phyloP scores from a whole-genome alignment of 1,140 invertebrate genomes.

The Hyles euphorbiae region DNA sequence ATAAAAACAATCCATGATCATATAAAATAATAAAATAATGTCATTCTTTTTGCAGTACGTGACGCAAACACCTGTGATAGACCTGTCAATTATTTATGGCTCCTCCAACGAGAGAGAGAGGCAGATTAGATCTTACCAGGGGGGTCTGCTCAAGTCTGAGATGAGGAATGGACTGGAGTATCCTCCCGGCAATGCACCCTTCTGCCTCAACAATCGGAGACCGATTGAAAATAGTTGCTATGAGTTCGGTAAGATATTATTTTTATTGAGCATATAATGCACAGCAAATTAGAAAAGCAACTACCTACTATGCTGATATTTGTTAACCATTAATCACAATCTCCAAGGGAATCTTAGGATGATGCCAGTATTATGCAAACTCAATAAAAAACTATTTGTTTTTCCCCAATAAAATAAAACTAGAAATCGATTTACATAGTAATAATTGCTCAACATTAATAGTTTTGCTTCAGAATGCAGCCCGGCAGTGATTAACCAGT shows the following conservation, averaged over 20 bases:
- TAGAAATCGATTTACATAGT: too few relatives aligned
- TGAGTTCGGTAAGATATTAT: slow-evolving; percentile 14
- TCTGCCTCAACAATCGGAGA: slow-evolving; percentile 9
- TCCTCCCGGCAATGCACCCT: slow-evolving; percentile 3
- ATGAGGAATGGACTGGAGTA: slow-evolving; percentile 10
- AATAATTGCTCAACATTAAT: too few relatives aligned
- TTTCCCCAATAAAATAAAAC: too few relatives aligned
- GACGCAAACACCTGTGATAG: slow-evolving; percentile 13
- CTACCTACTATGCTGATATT: too few relatives aligned
- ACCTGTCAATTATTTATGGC: slow-evolving; percentile 17
- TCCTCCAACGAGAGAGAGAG: slow-evolving; percentile 2
- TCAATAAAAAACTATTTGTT: too few relatives aligned
- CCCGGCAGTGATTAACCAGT: too few relatives aligned
- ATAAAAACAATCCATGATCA: neutral
- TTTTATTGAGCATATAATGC: too few relatives aligned
- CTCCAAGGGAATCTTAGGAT: too few relatives aligned
- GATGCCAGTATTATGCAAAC: too few relatives aligned
- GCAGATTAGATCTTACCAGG: slow-evolving; percentile 8
- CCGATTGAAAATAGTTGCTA: slow-evolving; percentile 18
- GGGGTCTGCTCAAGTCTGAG: slow-evolving; percentile 14
- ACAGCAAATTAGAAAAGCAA: too few relatives aligned
- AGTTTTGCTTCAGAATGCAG: too few relatives aligned
- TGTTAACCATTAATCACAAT: too few relatives aligned
- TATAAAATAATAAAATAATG: neutral
- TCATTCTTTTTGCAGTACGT: slow-evolving; percentile 3